A percentile compares a stretch with the other conserved stretches of the same genome.
Conservation (phyloP, 2,797 vertebrate species). For the Allenopithecus nigroviridis region DNA sequence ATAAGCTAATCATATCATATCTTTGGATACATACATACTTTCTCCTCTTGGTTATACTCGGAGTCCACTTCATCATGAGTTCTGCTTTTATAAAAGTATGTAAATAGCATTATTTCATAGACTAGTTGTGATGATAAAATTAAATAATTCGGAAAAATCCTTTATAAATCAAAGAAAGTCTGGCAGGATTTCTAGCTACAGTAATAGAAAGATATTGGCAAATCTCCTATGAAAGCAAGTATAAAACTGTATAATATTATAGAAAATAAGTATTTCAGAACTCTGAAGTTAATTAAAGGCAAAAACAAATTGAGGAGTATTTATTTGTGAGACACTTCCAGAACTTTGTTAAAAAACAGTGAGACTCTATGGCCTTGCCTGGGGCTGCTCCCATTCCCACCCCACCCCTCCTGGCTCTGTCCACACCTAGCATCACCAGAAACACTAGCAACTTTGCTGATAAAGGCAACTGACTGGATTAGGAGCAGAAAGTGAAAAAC, state of each 20-base stretch:
- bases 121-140: not conserved
- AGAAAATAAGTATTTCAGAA: not conserved
- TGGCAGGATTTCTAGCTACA: not conserved
- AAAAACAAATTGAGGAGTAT: not conserved
- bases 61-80: not conserved
- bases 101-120: not conserved
- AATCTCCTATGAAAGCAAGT: not conserved
- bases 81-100: not conserved
- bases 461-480: not conserved
- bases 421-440: too few species aligned
- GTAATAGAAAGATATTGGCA: not conserved
- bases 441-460: not conserved
- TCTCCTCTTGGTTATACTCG: not conserved
- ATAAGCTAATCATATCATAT: not conserved
- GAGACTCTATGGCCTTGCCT: not conserved
- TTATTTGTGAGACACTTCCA: not conserved
- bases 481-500: not conserved
- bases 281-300: not conserved
- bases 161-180: not conserved
- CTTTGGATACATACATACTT: not conserved
- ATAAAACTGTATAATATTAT: not conserved
- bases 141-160: not conserved
- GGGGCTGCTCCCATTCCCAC: not conserved
- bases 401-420: fast-evolving
- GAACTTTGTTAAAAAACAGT: not conserved